These are phyloP conservation scores for Drosophila prolongata DNA, from an alignment of 2,888 invertebrate genomes.

Conservation along the genomic window DNA sequence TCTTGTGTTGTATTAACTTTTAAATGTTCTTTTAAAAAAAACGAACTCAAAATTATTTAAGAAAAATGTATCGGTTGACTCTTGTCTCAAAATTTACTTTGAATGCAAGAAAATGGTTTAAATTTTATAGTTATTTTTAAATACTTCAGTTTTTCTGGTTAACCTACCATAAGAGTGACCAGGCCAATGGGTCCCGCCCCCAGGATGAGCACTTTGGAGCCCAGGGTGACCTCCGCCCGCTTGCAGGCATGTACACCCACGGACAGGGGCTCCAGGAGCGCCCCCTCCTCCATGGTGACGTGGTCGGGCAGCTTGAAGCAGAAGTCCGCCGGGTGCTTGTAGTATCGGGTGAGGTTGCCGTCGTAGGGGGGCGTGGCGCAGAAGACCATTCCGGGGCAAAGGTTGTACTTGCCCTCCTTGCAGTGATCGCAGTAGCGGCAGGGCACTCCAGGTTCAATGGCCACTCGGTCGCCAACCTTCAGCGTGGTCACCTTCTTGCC, in stretches of 20 bases:
- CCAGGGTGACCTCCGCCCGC: constrained; percentile 91
- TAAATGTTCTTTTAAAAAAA: no score
- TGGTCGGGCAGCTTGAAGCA: constrained; percentile 95
- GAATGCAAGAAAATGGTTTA: no score
- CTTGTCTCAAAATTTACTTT: no score
- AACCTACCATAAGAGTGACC: constrained; percentile 87
- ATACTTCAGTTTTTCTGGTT: no score
- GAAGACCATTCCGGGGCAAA: constrained; percentile 94
- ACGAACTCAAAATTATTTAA: no score
- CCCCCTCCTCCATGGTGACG: constrained; percentile 96
- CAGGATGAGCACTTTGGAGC: constrained; percentile 89
- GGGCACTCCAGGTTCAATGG: constrained; percentile 96
- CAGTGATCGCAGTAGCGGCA: constrained; percentile 94
- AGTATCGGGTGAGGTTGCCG: constrained; percentile 94
- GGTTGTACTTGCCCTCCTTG: constrained; percentile 94
- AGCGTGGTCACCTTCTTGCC: constrained; percentile 89
- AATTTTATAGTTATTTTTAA: background rate
- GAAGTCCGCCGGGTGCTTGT: constrained; percentile 95
- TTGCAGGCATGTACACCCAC: constrained; percentile 97
- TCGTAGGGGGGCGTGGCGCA: constrained; percentile 98
- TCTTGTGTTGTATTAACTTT: no score
- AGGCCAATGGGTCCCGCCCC: constrained; percentile 96
- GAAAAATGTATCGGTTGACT: no score
- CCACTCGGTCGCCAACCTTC: constrained; percentile 94
- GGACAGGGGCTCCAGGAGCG: constrained; percentile 95